Base-by-base conservation (phyloP, 2,888 invertebrate genomes). In the Hecatera dysodea region DNA sequence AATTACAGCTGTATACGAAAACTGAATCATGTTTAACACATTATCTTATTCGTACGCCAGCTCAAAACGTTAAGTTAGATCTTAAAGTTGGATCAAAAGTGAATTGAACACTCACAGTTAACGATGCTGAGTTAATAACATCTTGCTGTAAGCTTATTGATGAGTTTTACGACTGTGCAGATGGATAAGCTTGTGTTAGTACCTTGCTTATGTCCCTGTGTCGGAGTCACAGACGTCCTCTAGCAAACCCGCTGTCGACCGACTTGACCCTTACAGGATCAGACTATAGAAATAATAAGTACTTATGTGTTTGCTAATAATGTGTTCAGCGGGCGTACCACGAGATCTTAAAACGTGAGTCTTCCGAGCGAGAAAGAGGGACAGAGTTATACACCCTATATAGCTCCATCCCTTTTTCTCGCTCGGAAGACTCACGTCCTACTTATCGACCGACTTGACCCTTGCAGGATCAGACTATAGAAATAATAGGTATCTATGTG, bases 11-110 rank as follows among this genome's bases (percentile, higher is more conserved):
- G 29, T 29, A 29, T 4, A 7, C 7, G 7, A 42, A 42, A 42
- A 42, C 17, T 15, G 0, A 1, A 36, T 17, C 17, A 33, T 44
- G 44, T 7, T 19, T 44, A 19, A 9, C 19, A 44, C 33, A 0
- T 17, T 50, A 22, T 44, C 33, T 62, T 11, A 67, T 76, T 67
- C 24, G 67, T 62, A 76, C 56, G 0, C 56, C 22, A 15, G 3
- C 17, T n/a, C 29, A 15, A 24, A 57, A 50, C 24, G 39, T 63
- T 36, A 73, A 79, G 74, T 79, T 42, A 42, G 73, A 79, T 79
- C 44, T 80, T 67, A 76, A 77, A 77, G 59, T 60, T 22, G 69
- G 77, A 69, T 77, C 81, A 77, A 81, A 77, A 81, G 63, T 81
- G 81, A 81, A 81, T 64, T 68, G 53, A 81, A 81, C 55, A 50